Evolutionary conservation across 1,140 invertebrate species (phyloP).

Genomic region (Apis florea): DNA sequence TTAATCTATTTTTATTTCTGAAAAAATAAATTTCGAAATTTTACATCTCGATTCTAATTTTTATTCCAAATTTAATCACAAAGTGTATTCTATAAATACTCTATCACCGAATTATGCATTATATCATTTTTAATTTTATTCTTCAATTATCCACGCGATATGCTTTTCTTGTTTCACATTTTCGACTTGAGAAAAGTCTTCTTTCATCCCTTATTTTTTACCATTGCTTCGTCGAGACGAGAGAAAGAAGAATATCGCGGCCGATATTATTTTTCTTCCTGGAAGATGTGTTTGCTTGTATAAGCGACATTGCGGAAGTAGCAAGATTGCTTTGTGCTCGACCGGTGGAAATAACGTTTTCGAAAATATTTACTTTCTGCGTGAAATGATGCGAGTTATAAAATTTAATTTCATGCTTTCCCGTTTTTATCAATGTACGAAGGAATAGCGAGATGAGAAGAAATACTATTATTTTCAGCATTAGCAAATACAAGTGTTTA

Average conservation of each 20-base stretch:
- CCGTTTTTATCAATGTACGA: neutral
- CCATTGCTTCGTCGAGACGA: neutral
- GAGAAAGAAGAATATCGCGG: neutral
- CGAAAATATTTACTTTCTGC: constrained; percentile 35
- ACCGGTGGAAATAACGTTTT: constrained; percentile 45
- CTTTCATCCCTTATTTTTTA: neutral
- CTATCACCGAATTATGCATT: neutral
- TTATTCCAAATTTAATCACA: too few species aligned
- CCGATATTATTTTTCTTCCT: constrained; percentile 35
- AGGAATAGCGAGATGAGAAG: too few species aligned
- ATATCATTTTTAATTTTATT: neutral
- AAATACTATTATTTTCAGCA: too few species aligned
- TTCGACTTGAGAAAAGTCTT: too few species aligned
- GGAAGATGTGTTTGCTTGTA: constrained; percentile 25
- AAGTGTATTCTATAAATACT: too few species aligned
- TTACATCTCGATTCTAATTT: too few species aligned
- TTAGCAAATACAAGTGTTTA: too few species aligned
- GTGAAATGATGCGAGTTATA: constrained; percentile 27
- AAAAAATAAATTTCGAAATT: too few species aligned
- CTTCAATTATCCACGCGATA: neutral
- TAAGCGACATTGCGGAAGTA: constrained; percentile 33
- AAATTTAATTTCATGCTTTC: constrained; percentile 34
- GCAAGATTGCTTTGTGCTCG: constrained; percentile 41
- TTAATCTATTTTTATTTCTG: too few species aligned
- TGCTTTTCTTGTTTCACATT: neutral